Percentiles rank a stretch among this genome's conserved stretches.
These are phyloP conservation scores for Emydoidea blandingii DNA, from an alignment of 2,797 vertebrate species.

Conservation along the genomic window DNA sequence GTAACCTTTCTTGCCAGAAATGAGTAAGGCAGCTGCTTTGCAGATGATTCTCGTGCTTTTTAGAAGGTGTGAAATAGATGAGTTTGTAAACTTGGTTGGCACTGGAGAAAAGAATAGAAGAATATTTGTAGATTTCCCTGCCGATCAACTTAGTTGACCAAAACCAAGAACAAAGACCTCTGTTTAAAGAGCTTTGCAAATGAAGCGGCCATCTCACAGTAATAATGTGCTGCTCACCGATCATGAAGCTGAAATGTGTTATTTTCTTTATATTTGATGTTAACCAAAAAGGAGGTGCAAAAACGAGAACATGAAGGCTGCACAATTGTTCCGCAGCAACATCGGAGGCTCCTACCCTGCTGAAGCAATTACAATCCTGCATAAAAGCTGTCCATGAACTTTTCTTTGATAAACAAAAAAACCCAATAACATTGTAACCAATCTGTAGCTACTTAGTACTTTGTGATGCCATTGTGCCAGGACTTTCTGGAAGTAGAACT, in stretches of 20 bases:
- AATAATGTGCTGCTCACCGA: accelerated
- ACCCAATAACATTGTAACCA: background rate
- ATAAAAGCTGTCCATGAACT: background rate
- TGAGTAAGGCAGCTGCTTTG: constrained; percentile 3
- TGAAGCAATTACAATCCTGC: background rate
- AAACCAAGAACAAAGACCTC: constrained; percentile 10
- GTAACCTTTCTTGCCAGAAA: constrained; percentile 20
- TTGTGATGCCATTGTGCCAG: background rate
- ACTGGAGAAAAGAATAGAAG: background rate
- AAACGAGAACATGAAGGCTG: accelerated
- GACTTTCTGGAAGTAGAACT: background rate
- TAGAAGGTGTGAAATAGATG: constrained; percentile 57
- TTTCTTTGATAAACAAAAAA: too few species aligned
- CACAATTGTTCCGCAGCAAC: background rate
- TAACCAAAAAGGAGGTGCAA: constrained; percentile 1
- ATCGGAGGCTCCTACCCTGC: background rate
- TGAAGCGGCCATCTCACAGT: background rate
- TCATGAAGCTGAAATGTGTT: background rate
- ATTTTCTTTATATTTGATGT: accelerated
- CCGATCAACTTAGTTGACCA: background rate
- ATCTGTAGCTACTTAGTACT: background rate
- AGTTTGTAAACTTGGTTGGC: constrained; percentile 8
- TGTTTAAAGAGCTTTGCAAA: background rate
- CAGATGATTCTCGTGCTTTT: background rate
- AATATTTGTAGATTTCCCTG: constrained; percentile 38